Evolutionary conservation across 2,888 invertebrate genomes (phyloP).

Genomic region (Platypus cylindrus): DNA sequence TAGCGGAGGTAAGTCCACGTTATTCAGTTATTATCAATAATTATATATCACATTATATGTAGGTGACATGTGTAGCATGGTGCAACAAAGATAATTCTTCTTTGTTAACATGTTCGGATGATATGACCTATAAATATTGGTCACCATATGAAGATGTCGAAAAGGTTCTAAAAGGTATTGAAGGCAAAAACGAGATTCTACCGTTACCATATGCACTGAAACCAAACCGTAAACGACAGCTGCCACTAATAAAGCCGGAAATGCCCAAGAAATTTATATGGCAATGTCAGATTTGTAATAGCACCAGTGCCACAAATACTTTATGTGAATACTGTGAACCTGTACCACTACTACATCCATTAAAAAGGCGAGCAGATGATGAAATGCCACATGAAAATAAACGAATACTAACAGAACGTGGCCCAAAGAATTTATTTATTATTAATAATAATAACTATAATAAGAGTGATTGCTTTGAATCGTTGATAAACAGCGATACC

Average conservation of each 20-base stretch:
- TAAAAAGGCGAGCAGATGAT: constrained; percentile 18
- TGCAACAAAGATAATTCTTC: constrained; percentile 43
- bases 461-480: constrained; percentile 2
- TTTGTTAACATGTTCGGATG: constrained; percentile 74
- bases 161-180: constrained; percentile 23
- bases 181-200: constrained; percentile 25
- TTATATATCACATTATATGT: no score
- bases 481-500: constrained; percentile 3
- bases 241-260: background rate
- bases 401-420: constrained; percentile 14
- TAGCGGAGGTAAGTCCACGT: constrained; percentile 47
- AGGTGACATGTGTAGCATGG: constrained; percentile 79
- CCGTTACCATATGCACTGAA: constrained; percentile 14
- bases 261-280: constrained; percentile 19
- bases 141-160: constrained; percentile 41
- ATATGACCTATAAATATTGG: constrained; percentile 68
- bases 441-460: constrained; percentile 23
- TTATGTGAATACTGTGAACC: constrained; percentile 24
- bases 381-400: constrained; percentile 15
- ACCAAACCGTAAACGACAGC: constrained; percentile 4
- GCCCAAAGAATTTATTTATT: constrained; percentile 19
- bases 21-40: no score
- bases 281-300: constrained; percentile 17
- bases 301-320: constrained; percentile 8
- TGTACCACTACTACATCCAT: constrained; percentile 8